phyloP scores from a whole-genome alignment of 1,140 invertebrate genomes.

The Acyrthosiphon pisum region DNA sequence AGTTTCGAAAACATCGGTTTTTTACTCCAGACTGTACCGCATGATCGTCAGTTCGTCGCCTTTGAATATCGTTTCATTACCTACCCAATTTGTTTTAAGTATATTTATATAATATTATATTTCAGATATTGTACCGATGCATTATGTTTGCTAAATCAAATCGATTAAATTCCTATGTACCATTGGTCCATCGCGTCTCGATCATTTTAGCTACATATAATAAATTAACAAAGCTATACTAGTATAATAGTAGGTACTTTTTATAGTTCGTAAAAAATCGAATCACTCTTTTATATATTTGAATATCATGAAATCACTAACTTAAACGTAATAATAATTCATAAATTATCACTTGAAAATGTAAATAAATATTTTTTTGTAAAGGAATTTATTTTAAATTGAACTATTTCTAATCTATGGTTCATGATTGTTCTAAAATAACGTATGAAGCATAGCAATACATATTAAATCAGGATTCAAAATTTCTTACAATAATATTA shows the following conservation, averaged over 20 bases:
- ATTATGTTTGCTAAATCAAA: not conserved
- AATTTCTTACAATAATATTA: not conserved
- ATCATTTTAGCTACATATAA: too few relatives aligned
- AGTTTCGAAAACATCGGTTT: not conserved
- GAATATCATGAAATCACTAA: not conserved
- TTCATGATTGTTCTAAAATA: not conserved
- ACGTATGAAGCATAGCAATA: not conserved
- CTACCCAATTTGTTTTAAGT: not conserved
- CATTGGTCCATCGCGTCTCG: not conserved
- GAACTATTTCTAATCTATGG: not conserved
- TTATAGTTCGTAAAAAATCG: not conserved
- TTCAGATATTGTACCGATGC: not conserved
- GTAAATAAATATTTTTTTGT: not conserved
- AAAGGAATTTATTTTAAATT: not conserved
- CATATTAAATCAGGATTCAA: not conserved
- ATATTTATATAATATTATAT: not conserved
- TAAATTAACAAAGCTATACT: too few relatives aligned
- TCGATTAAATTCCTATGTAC: not conserved
- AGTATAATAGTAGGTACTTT: too few relatives aligned
- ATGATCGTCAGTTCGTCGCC: not conserved
- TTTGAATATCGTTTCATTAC: not conserved
- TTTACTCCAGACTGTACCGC: not conserved
- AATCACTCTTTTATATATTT: not conserved
- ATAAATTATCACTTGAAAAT: not conserved
- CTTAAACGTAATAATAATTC: not conserved